Conservation (phyloP, 2,113 vertebrate species). For the Hippocampus barbouri region DNA sequence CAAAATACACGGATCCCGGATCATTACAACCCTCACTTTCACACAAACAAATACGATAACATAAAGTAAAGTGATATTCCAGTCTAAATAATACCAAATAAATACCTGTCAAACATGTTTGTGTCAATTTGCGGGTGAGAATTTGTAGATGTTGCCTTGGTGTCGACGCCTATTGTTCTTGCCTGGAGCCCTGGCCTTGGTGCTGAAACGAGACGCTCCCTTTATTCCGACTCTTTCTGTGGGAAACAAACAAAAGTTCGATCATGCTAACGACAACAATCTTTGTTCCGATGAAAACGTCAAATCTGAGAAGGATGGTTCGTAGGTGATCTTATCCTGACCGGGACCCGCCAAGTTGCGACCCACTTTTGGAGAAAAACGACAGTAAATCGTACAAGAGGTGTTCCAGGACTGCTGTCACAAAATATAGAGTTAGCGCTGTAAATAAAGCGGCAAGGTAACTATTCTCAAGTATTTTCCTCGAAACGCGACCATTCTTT, state of each 20-base stretch:
- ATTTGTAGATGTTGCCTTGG: slow-evolving; percentile 46
- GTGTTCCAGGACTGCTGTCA: not conserved
- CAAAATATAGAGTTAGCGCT: not conserved
- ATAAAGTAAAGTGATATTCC: fast-evolving
- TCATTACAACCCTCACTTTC: not conserved
- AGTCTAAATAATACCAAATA: not conserved
- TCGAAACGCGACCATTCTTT: no score
- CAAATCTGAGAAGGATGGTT: not conserved
- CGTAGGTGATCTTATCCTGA: not conserved
- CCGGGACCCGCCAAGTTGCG: not conserved
- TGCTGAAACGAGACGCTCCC: slow-evolving; percentile 65
- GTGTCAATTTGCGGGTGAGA: not conserved
- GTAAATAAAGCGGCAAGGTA: no score
- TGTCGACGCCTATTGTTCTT: slow-evolving; percentile 72
- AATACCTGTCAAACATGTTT: not conserved
- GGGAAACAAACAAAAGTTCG: not conserved
- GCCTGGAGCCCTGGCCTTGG: slow-evolving; percentile 75
- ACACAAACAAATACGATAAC: fast-evolving
- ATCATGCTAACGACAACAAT: not conserved
- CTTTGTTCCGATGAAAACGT: not conserved
- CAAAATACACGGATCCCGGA: fast-evolving
- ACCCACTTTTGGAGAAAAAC: not conserved
- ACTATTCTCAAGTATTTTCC: no score
- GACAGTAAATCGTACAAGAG: no score
- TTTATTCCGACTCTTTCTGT: not conserved